A percentile compares a stretch with the other conserved stretches of the same genome.
phyloP scores from a whole-genome alignment of 1,140 invertebrate species.

The Drosophila varians region DNA sequence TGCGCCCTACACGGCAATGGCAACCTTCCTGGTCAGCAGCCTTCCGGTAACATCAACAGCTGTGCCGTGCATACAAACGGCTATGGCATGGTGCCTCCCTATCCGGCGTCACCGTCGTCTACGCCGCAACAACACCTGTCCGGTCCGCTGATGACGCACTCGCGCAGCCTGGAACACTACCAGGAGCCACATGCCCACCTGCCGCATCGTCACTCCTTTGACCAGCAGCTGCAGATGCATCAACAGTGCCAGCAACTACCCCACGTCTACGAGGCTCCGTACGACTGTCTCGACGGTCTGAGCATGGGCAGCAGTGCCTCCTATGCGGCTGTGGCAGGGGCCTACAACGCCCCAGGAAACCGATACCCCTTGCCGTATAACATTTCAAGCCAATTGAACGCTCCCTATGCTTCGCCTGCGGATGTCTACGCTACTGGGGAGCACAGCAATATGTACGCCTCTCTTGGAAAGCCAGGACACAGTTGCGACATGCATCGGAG shows the following conservation, averaged over 20 bases:
- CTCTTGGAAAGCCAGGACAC: slow-evolving; percentile 52
- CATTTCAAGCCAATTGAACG: slow-evolving; percentile 76
- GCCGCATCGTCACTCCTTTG: slow-evolving; percentile 80
- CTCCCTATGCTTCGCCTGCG: slow-evolving; percentile 60
- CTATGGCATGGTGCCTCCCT: slow-evolving; percentile 43
- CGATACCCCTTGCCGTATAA: slow-evolving; percentile 81
- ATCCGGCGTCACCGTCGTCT: slow-evolving; percentile 16
- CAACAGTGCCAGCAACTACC: slow-evolving; percentile 38
- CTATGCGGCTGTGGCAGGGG: slow-evolving; percentile 72
- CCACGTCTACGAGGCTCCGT: slow-evolving; percentile 74
- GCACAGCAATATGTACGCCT: slow-evolving; percentile 51
- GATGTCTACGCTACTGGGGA: slow-evolving; percentile 52
- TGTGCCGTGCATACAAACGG: slow-evolving; percentile 64
- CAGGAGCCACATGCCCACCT: slow-evolving; percentile 66
- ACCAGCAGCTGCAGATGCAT: slow-evolving; percentile 71
- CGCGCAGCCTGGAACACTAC: slow-evolving; percentile 82
- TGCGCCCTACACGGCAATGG: slow-evolving; percentile 46
- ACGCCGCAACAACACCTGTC: slow-evolving; percentile 33
- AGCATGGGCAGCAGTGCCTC: slow-evolving; percentile 74
- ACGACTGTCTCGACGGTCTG: slow-evolving; percentile 73
- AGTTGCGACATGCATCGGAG: slow-evolving; percentile 56
- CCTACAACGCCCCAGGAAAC: slow-evolving; percentile 80
- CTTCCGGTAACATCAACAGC: neutral
- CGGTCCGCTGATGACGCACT: slow-evolving; percentile 70
- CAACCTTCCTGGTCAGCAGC: slow-evolving; percentile 4